These are phyloP conservation scores for Brachionus sp. DNA, from an alignment of 1,140 invertebrate species.

Conservation along the genomic window DNA sequence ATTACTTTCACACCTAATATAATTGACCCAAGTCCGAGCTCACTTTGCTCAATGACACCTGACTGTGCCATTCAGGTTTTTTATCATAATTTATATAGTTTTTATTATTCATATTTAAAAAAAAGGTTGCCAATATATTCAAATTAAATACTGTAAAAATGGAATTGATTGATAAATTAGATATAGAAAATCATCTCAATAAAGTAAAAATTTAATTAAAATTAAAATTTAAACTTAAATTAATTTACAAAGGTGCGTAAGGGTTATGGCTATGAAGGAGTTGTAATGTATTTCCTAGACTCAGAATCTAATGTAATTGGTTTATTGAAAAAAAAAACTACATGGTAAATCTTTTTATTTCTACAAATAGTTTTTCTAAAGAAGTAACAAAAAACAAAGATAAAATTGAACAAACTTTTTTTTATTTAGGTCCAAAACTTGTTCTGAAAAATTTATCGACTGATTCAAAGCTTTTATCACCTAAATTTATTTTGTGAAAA, in stretches of 20 bases:
- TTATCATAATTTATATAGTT: not conserved
- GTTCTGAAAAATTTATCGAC: too few species aligned
- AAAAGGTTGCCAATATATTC: conserved; percentile 50
- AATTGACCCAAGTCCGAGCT: conserved; percentile 49
- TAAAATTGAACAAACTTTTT: too few species aligned
- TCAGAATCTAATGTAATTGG: conserved; percentile 57
- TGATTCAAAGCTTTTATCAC: too few species aligned
- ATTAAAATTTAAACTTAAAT: conserved; percentile 36
- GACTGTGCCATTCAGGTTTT: conserved; percentile 55
- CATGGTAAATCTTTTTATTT: too few species aligned
- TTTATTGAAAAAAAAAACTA: conserved; percentile 62
- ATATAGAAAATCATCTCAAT: conserved; percentile 48
- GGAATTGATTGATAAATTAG: conserved; percentile 47
- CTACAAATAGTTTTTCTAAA: too few species aligned
- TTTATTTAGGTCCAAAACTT: too few species aligned
- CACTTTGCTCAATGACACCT: conserved; percentile 55
- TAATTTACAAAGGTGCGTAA: conserved; percentile 52
- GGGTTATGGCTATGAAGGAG: conserved; percentile 59
- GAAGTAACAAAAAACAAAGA: too few species aligned
- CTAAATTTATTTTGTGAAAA: too few species aligned
- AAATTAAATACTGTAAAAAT: conserved; percentile 49
- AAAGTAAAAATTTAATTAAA: conserved; percentile 47
- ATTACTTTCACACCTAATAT: conserved; percentile 59
- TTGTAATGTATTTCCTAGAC: conserved; percentile 62
- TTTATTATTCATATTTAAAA: not conserved